Conservation (phyloP, 1,140 invertebrate species). For the Zelostemma sp. region DNA sequence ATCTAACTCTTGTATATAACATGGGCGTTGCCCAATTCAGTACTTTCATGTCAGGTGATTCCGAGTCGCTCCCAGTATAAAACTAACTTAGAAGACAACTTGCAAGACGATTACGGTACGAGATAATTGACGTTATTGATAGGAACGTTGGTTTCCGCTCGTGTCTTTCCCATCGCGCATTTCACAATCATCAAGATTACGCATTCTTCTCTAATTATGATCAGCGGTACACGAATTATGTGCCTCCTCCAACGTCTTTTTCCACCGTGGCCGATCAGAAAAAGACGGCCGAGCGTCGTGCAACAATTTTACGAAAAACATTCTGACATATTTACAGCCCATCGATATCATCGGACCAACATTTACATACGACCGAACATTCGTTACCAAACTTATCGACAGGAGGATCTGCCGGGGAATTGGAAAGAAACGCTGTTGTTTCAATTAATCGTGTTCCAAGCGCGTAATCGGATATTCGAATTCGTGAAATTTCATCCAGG, state of each 20-base stretch:
- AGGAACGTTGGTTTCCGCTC: no score
- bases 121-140: no score
- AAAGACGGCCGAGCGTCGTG: no score
- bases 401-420: background rate
- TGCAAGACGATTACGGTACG: no score
- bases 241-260: no score
- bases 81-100: no score
- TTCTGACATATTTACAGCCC: background rate
- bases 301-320: background rate
- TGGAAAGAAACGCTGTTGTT: conserved; percentile 2
- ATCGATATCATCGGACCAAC: background rate
- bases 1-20: conserved; percentile 32
- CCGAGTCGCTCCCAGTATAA: no score
- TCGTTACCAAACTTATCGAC: background rate
- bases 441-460: background rate
- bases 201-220: no score
- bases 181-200: no score
- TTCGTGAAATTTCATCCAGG: background rate
- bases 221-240: no score
- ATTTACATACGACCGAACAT: background rate
- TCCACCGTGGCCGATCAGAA: no score
- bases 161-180: no score
- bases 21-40: conserved; percentile 35
- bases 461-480: background rate
- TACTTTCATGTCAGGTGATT: background rate